Evolutionary conservation across 2,797 vertebrate genomes (phyloP), one percentile per base, ranked within the genome.

Genomic region (Dendrocincla tyrannina): DNA sequence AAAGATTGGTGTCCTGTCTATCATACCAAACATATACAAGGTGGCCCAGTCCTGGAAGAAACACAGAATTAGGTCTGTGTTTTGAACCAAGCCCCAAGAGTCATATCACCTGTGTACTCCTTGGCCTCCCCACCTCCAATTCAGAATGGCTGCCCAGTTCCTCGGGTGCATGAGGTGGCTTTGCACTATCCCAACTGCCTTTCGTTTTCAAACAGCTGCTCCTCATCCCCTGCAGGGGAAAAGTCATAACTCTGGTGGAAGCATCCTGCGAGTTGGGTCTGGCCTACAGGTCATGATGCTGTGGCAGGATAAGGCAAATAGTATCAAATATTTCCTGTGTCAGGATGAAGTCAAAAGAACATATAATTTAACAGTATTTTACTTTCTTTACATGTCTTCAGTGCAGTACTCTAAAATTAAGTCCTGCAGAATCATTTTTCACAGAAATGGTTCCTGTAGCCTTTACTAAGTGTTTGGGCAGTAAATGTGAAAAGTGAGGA

Each of bases 31-130:
- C 22, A 35, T 20, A 62, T 59, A 23, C 39, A 59, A 89, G 11
- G 18, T 70, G 11, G 13, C 56, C n/a, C 15, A 27, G 7, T 55
- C 67, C 47, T 49, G 33, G 27, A 68, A 89, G 52, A 85, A 94
- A 30, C 1, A 6, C 39, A n/a, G 22, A 87, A 12, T 23, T 37
- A 37, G 24, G 18, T 79, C 64, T 77, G 32, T 50, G 37, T 52
- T 74, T 76, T 17, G 8, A 30, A 32, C 23, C 35, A 73, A 62
- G 50, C 17, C n/a, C 13, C 5, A 2, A 44, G 50, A 79, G 14
- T 17, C 85, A 20, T 0, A 0, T 52, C 3, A 5, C 18, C 35
- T 4, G 0, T 58, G 58, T 25, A 9, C 9, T 55, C 32, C 55
- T 62, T 72, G 19, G 1, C 5, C 4, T 3, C 25, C 3, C 13